phyloP scores from a whole-genome alignment of 2,797 vertebrate species.

The Hyperoplus lanceolatus region DNA sequence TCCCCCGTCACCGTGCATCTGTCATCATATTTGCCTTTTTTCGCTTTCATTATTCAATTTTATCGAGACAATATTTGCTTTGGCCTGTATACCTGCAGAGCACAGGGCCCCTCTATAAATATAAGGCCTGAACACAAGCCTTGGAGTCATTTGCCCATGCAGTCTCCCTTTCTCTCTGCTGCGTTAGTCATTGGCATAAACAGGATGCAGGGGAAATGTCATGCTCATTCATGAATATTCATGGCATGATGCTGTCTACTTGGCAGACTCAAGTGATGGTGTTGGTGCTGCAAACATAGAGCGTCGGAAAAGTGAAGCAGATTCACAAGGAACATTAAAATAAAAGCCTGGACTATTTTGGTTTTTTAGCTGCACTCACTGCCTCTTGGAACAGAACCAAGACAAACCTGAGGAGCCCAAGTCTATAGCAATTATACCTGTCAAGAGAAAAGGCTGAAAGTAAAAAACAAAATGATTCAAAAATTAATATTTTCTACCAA shows the following conservation, averaged over 20 bases:
- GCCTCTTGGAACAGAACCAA: slow-evolving; percentile 25
- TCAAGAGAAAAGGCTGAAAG: not conserved
- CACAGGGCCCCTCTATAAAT: slow-evolving; percentile 73
- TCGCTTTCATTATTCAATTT: slow-evolving; percentile 69
- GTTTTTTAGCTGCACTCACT: slow-evolving; percentile 40
- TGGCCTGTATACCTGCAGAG: slow-evolving; percentile 70
- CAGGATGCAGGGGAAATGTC: slow-evolving; percentile 83
- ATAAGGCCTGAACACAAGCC: slow-evolving; percentile 64
- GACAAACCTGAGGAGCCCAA: slow-evolving; percentile 26
- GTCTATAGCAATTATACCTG: slow-evolving; percentile 16
- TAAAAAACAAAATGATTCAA: slow-evolving; percentile 10
- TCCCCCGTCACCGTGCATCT: slow-evolving; percentile 47
- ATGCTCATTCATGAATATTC: slow-evolving; percentile 85
- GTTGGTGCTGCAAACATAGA: slow-evolving; percentile 70
- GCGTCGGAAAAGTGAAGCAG: slow-evolving; percentile 51
- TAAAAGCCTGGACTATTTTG: slow-evolving; percentile 57
- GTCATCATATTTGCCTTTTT: slow-evolving; percentile 64
- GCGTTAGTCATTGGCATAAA: slow-evolving; percentile 82
- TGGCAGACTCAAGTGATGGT: slow-evolving; percentile 76
- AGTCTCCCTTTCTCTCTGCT: slow-evolving; percentile 62
- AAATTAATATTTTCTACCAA: slow-evolving; percentile 10
- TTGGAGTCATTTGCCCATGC: slow-evolving; percentile 67
- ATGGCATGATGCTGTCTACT: slow-evolving; percentile 76
- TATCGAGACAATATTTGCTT: slow-evolving; percentile 79
- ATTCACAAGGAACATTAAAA: slow-evolving; percentile 56